phyloP scores from a whole-genome alignment of 2,888 invertebrate genomes.

The Chloroclystis v-ata region DNA sequence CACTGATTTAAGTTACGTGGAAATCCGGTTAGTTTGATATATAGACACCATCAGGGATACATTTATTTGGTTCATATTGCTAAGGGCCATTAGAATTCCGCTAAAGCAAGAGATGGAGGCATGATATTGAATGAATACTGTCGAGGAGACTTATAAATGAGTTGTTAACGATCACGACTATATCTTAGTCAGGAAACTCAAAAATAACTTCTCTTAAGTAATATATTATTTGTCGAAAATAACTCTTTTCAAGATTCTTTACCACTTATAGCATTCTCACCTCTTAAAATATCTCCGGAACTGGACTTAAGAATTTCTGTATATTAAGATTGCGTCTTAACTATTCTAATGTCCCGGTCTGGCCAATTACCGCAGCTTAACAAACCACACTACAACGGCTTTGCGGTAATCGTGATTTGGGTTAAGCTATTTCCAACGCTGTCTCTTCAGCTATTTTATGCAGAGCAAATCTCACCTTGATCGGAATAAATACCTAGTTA shows the following conservation, averaged over 20 bases:
- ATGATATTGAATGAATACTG: neutral
- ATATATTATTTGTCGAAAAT: no score
- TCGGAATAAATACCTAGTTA: constrained; percentile 6
- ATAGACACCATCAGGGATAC: constrained; percentile 30
- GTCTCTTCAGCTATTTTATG: constrained; percentile 21
- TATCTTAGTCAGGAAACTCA: neutral
- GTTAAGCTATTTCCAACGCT: constrained; percentile 30
- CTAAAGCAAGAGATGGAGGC: constrained; percentile 7
- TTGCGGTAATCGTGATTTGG: constrained; percentile 43
- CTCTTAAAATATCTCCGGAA: neutral
- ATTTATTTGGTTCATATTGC: constrained; percentile 28
- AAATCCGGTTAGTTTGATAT: constrained; percentile 26
- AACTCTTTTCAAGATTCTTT: no score
- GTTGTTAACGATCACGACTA: neutral
- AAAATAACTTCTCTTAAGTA: neutral
- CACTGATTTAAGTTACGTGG: constrained; percentile 31
- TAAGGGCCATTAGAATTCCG: constrained; percentile 23
- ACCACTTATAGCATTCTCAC: no score
- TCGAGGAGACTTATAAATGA: neutral
- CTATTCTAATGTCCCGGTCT: constrained; percentile 12
- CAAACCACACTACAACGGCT: constrained; percentile 51
- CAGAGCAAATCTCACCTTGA: constrained; percentile 14
- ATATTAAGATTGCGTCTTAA: constrained; percentile 7
- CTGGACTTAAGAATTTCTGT: neutral
- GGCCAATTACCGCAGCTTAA: constrained; percentile 34